A percentile compares a stretch with the other conserved stretches of the same genome.
These are phyloP conservation scores for Catamblyrhynchus diadema DNA, from an alignment of 2,797 vertebrate species.

Conservation along the genomic window DNA sequence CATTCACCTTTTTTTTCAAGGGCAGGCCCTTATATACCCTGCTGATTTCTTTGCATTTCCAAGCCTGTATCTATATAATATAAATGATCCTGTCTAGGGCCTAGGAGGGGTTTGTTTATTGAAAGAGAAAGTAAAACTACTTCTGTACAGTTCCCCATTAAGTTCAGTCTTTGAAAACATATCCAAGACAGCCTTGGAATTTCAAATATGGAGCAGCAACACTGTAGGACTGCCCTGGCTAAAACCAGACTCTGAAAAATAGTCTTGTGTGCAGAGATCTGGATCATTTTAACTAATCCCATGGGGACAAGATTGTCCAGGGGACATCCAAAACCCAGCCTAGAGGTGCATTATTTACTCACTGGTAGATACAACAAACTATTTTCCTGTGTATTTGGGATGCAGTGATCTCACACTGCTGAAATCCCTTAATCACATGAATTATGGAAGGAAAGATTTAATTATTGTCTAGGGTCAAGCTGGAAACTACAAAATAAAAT, in stretches of 20 bases:
- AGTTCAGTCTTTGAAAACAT: background rate
- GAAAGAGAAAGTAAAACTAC: background rate
- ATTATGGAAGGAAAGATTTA: background rate
- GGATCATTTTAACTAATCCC: background rate
- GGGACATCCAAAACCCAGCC: background rate
- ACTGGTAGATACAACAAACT: background rate
- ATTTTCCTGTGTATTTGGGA: background rate
- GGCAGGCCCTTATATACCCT: background rate
- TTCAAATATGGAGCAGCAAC: background rate
- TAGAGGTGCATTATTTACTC: background rate
- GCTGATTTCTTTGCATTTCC: background rate
- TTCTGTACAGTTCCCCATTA: background rate
- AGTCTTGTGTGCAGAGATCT: background rate
- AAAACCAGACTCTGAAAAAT: background rate
- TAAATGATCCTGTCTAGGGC: background rate
- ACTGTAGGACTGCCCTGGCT: background rate
- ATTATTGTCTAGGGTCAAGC: background rate
- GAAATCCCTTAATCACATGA: background rate
- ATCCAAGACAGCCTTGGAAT: background rate
- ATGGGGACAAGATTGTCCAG: background rate
- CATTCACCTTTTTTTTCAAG: background rate
- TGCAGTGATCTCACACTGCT: background rate
- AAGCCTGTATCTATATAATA: background rate
- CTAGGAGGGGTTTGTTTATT: background rate
- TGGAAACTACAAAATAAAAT: conserved; percentile 1